Evolutionary conservation across 37 sponge, comb jelly and placozoan genomes (phyloP).

Genomic region (Theonella swinhoei): DNA sequence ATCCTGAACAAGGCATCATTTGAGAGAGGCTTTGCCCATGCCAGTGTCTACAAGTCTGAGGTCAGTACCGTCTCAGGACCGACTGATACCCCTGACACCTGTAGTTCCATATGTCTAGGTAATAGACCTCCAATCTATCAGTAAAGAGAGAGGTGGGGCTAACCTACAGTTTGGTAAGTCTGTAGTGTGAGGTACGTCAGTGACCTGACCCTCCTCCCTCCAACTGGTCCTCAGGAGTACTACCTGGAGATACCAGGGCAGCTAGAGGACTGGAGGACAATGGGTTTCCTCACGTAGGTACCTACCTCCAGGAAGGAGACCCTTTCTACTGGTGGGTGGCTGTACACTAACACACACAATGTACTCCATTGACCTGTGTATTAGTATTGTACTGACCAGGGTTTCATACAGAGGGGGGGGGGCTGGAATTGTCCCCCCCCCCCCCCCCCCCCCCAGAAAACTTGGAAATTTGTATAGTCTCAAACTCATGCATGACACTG

Average conservation of each 20-base stretch:
- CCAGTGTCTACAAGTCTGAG: conserved; percentile 88
- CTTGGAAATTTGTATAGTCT: too few species aligned
- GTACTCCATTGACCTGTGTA: not conserved
- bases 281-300: conserved; percentile 90
- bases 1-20: conserved; percentile 95
- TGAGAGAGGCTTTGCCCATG: conserved; percentile 96
- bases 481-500: too few species aligned
- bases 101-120: conserved; percentile 12
- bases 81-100: not conserved
- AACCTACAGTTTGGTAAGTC: conserved; percentile 31
- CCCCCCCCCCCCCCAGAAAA: too few species aligned
- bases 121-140: conserved; percentile 33
- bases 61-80: conserved; percentile 20
- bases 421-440: too few species aligned
- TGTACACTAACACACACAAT: not conserved
- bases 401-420: too few species aligned
- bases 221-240: conserved; percentile 21
- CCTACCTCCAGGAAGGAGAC: conserved; percentile 79
- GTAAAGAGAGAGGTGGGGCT: conserved; percentile 19
- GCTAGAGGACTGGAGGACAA: conserved; percentile 75
- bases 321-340: conserved; percentile 78
- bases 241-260: conserved; percentile 43
- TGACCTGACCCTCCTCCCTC: not conserved
- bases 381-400: not conserved
- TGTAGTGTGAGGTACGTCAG: not conserved